phyloP scores from a whole-genome alignment of 2,113 vertebrate species.

The Plotosus lineatus region DNA sequence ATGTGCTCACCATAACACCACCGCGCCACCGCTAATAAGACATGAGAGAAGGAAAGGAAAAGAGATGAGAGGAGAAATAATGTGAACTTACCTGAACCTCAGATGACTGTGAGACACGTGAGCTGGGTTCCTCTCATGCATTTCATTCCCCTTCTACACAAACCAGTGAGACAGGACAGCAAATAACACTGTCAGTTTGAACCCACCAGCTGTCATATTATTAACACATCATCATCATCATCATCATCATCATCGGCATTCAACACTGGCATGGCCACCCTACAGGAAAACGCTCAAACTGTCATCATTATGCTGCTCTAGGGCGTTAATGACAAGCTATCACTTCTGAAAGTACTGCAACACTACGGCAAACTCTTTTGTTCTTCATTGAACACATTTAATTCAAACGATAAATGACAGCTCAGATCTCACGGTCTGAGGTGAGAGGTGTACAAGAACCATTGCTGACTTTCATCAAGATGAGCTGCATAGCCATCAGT shows the following conservation, averaged over 20 bases:
- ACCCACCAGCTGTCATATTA: constrained; percentile 13
- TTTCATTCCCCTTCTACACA: constrained; percentile 6
- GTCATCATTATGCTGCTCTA: constrained; percentile 7
- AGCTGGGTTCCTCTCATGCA: neutral
- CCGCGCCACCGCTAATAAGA: no score
- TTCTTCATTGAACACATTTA: neutral
- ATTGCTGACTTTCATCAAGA: no score
- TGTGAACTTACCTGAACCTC: no score
- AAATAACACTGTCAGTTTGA: neutral
- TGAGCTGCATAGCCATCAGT: no score
- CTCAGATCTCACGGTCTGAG: no score
- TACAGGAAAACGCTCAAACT: constrained; percentile 5
- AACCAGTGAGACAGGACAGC: neutral
- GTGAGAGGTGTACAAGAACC: no score
- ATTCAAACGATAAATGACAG: neutral
- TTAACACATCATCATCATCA: neutral
- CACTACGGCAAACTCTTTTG: neutral
- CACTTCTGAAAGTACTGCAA: neutral
- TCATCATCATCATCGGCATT: neutral
- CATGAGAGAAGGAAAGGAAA: neutral
- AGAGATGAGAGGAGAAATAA: neutral
- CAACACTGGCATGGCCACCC: neutral
- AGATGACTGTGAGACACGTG: neutral
- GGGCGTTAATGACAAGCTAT: neutral
- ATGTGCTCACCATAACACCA: no score